Evolutionary conservation across 2,113 vertebrate species (phyloP), one percentile per base, ranked within the genome.

Genomic region (Halcyon senegalensis): DNA sequence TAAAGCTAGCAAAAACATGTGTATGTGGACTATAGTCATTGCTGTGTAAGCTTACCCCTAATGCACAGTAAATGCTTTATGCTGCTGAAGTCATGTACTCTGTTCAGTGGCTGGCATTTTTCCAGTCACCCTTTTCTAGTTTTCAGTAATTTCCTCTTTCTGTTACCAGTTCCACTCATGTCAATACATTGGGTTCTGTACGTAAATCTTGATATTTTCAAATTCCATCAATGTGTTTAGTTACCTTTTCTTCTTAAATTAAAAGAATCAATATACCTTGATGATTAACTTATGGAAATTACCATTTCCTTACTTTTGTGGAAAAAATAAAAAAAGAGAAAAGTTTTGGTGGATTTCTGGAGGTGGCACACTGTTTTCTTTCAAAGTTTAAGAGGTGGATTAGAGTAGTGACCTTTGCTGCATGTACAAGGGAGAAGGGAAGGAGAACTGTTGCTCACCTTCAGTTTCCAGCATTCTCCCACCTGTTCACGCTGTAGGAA

Each of bases 381-480:
- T 87, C 66, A 82, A 79, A 79, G n/a, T 51, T 6, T 59, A 67
- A 83, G 39, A 76, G 53, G 11, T 43, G 28, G 77, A 33, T 79
- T 37, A 53, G 55, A 82, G 35, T 31, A 79, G 74, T 77, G 89
- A 96, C 91, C 92, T 97, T 87, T 94, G 19, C 25, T 73, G 74
- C 53, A 73, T 0, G 2, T 89, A 50, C 77, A 79, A 76, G 44
- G 37, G 41, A 94, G 87, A 92, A 84, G n/a, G n/a, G 84, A 95
- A 96, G 92, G 74, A 94, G 90, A 91, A 75, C 41, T 94, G 62
- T 94, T 96, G 91, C 81, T 96, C 59, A 63, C 74, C 81, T 94
- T 94, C 9, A 7, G 70, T 85, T 95, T 96, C 96, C 95, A 96
- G 59, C 84, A 70, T 94, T 93, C 48, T 92, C 69, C 81, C 94